phyloP scores from a whole-genome alignment of 2,797 vertebrate species.

The Intellagama lesueurii region DNA sequence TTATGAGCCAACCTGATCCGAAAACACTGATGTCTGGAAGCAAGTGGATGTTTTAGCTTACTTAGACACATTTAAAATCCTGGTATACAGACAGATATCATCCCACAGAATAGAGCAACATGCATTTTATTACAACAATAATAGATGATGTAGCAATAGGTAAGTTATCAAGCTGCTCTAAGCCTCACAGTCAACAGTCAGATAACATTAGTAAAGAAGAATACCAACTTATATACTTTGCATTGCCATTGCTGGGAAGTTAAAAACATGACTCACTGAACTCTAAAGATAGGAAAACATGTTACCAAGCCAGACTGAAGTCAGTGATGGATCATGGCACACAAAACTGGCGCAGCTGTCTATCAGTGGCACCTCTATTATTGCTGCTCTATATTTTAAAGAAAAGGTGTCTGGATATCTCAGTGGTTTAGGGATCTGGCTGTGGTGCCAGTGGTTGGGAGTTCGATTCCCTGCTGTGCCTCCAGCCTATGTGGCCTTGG shows the following conservation, averaged over 20 bases:
- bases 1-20: conserved; percentile 47
- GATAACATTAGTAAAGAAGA: not conserved
- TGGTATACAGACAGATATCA: conserved; percentile 12
- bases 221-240: not conserved
- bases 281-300: not conserved
- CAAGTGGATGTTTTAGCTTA: rapidly evolving
- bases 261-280: not conserved
- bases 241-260: conserved; percentile 1
- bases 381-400: not conserved
- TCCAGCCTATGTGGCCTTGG: too few relatives aligned
- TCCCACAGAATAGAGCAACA: not conserved
- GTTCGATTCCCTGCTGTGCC: too few relatives aligned
- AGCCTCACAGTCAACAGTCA: not conserved
- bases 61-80: not conserved
- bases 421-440: too few relatives aligned
- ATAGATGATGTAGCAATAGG: not conserved
- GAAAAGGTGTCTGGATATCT: too few relatives aligned
- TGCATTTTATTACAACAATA: not conserved
- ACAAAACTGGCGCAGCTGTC: too few relatives aligned
- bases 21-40: not conserved
- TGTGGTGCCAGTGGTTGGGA: too few relatives aligned
- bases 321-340: not conserved
- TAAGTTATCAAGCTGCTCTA: not conserved
- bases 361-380: not conserved
- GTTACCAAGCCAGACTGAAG: not conserved